A percentile compares a stretch with the other conserved stretches of the same genome.
Evolutionary conservation across 1,140 invertebrate species (phyloP).

Genomic region (Alviniconcha marisindica): DNA sequence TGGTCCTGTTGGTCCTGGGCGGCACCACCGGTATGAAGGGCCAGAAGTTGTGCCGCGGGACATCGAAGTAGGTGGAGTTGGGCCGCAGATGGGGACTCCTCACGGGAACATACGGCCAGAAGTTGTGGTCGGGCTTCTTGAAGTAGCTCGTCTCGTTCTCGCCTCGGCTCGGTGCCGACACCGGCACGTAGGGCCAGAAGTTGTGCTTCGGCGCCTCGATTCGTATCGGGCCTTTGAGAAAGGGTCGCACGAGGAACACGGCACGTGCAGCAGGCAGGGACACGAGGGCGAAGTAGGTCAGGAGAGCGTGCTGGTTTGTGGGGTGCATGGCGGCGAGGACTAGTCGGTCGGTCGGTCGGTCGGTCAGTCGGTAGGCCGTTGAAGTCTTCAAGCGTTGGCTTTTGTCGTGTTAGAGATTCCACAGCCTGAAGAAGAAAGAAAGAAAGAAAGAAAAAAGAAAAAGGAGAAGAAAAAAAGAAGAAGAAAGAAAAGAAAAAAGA

Average conservation of each 20-base stretch:
- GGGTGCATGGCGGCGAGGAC: too few relatives aligned
- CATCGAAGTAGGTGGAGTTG: neutral
- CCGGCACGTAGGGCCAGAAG: constrained; percentile 46
- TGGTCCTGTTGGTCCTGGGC: neutral
- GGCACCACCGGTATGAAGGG: constrained; percentile 43
- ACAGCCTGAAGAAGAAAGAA: too few relatives aligned
- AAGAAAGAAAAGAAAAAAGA: too few relatives aligned
- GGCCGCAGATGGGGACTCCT: neutral
- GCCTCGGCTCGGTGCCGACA: neutral
- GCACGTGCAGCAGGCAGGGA: neutral
- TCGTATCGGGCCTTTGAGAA: constrained; percentile 30
- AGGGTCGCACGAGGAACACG: constrained; percentile 43
- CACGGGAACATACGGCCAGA: constrained; percentile 45
- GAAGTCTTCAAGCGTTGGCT: too few relatives aligned
- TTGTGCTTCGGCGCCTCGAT: constrained; percentile 39
- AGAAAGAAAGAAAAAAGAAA: too few relatives aligned
- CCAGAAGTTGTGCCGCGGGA: constrained; percentile 47
- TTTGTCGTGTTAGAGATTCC: too few relatives aligned
- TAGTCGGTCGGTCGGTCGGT: too few relatives aligned
- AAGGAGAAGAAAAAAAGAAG: neutral
- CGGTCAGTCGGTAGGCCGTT: too few relatives aligned
- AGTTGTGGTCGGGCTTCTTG: constrained; percentile 41
- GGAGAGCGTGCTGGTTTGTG: too few relatives aligned
- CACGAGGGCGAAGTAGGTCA: too few relatives aligned
- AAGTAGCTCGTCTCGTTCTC: constrained; percentile 27